A percentile compares a stretch with the other conserved stretches of the same genome.
Conservation (phyloP, 2,797 vertebrate species). For the Toxotes lorentzi region DNA sequence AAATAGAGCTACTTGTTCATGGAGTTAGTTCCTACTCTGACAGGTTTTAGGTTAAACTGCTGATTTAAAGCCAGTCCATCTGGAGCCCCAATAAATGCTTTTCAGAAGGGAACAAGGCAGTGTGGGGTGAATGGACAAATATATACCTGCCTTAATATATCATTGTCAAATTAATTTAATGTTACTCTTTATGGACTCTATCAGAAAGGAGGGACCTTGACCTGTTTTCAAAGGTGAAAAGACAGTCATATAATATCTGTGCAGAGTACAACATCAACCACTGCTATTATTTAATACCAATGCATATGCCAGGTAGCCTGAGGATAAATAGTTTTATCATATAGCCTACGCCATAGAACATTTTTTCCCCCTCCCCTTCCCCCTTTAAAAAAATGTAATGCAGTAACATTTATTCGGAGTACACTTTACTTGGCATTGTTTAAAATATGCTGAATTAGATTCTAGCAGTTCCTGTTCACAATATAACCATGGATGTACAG, state of each 20-base stretch:
- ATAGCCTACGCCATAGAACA: too few species aligned
- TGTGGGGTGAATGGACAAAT: slow-evolving; percentile 32
- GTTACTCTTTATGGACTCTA: neutral
- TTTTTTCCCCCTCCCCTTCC: too few species aligned
- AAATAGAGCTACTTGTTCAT: slow-evolving; percentile 67
- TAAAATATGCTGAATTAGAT: neutral
- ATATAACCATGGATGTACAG: neutral
- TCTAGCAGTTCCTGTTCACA: neutral
- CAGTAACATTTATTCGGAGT: too few species aligned
- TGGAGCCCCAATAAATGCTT: slow-evolving; percentile 70
- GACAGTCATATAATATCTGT: slow-evolving; percentile 23
- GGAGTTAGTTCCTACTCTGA: slow-evolving; percentile 66
- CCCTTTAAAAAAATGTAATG: too few species aligned
- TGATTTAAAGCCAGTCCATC: slow-evolving; percentile 79
- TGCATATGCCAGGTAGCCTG: neutral
- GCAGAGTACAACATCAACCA: slow-evolving; percentile 28
- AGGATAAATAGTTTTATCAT: neutral
- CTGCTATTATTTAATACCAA: neutral
- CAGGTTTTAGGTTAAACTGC: slow-evolving; percentile 77
- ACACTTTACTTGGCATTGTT: neutral
- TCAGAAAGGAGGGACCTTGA: slow-evolving; percentile 25
- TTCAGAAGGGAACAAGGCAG: slow-evolving; percentile 36
- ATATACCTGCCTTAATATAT: neutral
- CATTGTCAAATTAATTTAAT: slow-evolving; percentile 11
- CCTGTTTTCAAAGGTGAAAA: slow-evolving; percentile 38